Conservation (phyloP, 1,140 invertebrate species). For the Microplitis mediator region DNA sequence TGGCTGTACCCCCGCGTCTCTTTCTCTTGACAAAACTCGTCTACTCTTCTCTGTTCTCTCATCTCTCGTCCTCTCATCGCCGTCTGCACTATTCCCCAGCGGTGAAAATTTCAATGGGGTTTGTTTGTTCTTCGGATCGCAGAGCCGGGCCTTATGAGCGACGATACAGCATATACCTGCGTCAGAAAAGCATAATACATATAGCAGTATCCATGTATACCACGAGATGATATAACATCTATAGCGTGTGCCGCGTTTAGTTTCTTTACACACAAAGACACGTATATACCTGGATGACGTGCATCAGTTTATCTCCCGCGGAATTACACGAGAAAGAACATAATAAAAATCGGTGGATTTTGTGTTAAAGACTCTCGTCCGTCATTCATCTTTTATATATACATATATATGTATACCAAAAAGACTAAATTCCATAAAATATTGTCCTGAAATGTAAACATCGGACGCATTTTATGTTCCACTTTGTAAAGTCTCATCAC, state of each 20-base stretch:
- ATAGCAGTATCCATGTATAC: neutral
- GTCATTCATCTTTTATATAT: neutral
- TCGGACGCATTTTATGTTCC: constrained; percentile 56
- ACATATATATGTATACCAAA: constrained; percentile 35
- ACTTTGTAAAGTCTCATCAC: constrained; percentile 44
- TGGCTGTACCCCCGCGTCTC: neutral
- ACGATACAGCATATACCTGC: constrained; percentile 19
- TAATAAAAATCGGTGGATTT: no score
- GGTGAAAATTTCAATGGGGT: constrained; percentile 52
- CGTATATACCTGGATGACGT: no score
- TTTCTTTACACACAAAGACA: neutral
- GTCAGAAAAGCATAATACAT: constrained; percentile 7
- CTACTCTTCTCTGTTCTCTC: neutral
- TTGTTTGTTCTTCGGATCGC: constrained; percentile 57
- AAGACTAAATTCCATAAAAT: constrained; percentile 51
- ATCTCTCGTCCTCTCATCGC: neutral
- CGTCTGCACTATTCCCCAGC: constrained; percentile 27
- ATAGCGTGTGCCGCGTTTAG: constrained; percentile 14
- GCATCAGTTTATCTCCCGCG: no score
- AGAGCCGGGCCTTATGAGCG: constrained; percentile 28
- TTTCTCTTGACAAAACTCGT: neutral
- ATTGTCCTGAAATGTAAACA: constrained; percentile 58
- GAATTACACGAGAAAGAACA: no score
- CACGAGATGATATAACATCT: constrained; percentile 1
- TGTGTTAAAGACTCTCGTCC: no score